Conservation (phyloP, 2,797 vertebrate genomes). For the Octomys mimax region DNA sequence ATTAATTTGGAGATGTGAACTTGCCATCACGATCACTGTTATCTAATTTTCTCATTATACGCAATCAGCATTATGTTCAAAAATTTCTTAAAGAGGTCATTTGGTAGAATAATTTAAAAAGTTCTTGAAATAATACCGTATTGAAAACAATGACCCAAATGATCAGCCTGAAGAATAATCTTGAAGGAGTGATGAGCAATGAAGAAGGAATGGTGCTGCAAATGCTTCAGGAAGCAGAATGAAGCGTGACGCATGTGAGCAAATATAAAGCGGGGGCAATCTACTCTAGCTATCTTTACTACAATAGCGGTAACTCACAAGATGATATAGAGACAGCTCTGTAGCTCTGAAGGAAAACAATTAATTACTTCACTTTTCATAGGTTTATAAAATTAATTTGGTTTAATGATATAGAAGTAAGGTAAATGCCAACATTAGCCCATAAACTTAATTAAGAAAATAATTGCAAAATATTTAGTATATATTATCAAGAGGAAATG, state of each 20-base stretch:
- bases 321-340: neutral
- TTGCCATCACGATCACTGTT: neutral
- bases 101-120: neutral
- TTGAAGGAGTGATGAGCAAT: neutral
- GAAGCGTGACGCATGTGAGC: neutral
- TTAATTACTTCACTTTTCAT: neutral
- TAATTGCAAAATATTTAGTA: neutral
- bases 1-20: neutral
- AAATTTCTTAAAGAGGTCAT: neutral
- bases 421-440: neutral
- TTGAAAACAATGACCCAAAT: neutral
- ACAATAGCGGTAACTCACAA: neutral
- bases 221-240: neutral
- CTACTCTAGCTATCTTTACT: neutral
- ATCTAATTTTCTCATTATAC: constrained; percentile 11
- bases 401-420: neutral
- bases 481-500: neutral
- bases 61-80: neutral
- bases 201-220: neutral
- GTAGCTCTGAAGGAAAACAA: neutral
- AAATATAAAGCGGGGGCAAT: neutral
- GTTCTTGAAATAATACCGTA: neutral
- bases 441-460: neutral
- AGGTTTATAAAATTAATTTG: neutral
- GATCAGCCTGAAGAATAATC: neutral